A percentile compares a stretch with the other conserved stretches of the same genome.
These are phyloP conservation scores for Himalopsyche anomala DNA, from an alignment of 2,888 invertebrate genomes.

Conservation along the genomic window DNA sequence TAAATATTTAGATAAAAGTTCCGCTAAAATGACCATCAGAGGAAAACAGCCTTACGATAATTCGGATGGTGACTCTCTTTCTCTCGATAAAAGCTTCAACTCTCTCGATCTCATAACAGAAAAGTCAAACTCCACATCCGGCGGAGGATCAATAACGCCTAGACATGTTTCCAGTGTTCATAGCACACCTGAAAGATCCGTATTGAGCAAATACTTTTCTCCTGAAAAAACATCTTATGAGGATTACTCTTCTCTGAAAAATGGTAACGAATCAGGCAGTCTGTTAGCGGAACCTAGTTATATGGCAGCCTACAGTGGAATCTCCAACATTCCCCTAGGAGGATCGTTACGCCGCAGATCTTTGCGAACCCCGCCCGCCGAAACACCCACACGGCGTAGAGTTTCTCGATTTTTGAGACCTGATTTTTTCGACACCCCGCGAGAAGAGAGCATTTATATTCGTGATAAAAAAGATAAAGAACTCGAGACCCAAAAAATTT, in stretches of 20 bases:
- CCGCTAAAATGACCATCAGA: slow-evolving; percentile 36
- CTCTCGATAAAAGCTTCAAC: slow-evolving; percentile 52
- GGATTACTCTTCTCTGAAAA: slow-evolving; percentile 69
- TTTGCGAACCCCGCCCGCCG: slow-evolving; percentile 68
- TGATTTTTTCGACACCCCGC: slow-evolving; percentile 85
- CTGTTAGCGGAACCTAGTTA: slow-evolving; percentile 72
- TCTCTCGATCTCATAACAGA: slow-evolving; percentile 43
- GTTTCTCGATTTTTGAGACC: slow-evolving; percentile 86
- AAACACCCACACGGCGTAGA: slow-evolving; percentile 76
- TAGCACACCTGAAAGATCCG: slow-evolving; percentile 75
- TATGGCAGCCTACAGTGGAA: slow-evolving; percentile 72
- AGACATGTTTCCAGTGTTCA: slow-evolving; percentile 67
- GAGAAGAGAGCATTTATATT: slow-evolving; percentile 81
- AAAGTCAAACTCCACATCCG: slow-evolving; percentile 52
- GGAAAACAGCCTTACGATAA: slow-evolving; percentile 31
- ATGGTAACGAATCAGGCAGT: slow-evolving; percentile 67
- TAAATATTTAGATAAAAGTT: slow-evolving; percentile 49
- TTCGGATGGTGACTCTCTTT: slow-evolving; percentile 47
- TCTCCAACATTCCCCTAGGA: slow-evolving; percentile 64
- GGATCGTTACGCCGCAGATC: slow-evolving; percentile 70
- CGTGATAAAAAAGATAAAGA: slow-evolving; percentile 81
- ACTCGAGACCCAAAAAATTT: slow-evolving; percentile 81
- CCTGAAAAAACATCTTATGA: slow-evolving; percentile 72
- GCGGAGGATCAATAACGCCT: slow-evolving; percentile 53
- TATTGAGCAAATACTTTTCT: slow-evolving; percentile 78